Conservation (phyloP, 2,113 vertebrate species). For the Indicator indicator region DNA sequence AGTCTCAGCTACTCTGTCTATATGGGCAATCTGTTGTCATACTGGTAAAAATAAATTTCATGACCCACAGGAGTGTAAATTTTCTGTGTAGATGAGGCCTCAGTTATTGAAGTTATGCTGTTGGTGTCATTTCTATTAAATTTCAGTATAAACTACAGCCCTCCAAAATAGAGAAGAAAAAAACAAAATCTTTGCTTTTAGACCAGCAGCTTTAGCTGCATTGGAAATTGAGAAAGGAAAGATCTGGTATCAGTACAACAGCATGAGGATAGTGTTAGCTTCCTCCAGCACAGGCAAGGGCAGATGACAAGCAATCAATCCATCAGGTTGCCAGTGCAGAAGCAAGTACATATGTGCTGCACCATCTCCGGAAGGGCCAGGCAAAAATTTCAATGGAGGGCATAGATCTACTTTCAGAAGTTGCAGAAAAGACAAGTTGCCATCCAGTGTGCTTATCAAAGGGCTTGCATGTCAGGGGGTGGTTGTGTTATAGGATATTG, state of each 20-base stretch:
- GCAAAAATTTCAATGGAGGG: background rate
- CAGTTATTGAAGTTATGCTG: background rate
- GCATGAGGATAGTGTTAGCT: background rate
- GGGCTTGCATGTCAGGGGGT: accelerated
- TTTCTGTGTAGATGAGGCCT: background rate
- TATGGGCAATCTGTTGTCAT: background rate
- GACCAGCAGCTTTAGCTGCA: background rate
- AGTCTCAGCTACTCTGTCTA: accelerated
- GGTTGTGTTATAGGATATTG: background rate
- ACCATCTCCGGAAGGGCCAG: background rate
- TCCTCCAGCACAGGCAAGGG: background rate
- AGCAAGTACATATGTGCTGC: background rate
- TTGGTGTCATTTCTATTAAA: background rate
- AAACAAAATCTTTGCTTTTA: background rate
- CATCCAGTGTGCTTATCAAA: background rate
- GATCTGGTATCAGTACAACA: too few relatives aligned
- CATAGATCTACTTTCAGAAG: background rate
- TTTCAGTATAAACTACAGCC: background rate
- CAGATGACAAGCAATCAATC: accelerated
- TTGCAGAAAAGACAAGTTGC: background rate
- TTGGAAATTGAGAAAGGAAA: background rate
- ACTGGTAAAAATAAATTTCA: background rate
- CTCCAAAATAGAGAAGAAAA: background rate
- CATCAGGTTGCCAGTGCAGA: accelerated
- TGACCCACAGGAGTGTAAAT: background rate